These are phyloP conservation scores for Diaprepes abbreviatus DNA, from an alignment of 2,888 invertebrate species.

Conservation along the genomic window DNA sequence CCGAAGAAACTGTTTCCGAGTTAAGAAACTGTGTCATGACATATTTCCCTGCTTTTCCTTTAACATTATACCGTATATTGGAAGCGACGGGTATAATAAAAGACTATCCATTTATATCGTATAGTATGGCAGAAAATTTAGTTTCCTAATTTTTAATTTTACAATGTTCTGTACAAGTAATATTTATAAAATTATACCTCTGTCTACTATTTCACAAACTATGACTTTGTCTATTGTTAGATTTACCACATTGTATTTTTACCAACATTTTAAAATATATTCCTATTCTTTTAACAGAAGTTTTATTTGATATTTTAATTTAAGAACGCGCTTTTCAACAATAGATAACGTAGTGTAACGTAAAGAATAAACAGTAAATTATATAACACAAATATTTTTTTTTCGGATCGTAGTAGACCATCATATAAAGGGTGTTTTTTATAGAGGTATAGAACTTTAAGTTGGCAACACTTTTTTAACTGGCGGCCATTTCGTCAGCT, in stretches of 20 bases:
- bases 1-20: conserved; percentile 48
- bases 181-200: conserved; percentile 13
- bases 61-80: conserved; percentile 63
- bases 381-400: too few species aligned
- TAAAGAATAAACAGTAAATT: too few species aligned
- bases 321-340: too few species aligned
- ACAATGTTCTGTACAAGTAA: background rate
- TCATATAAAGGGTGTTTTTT: too few species aligned
- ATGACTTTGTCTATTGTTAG: background rate
- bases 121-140: conserved; percentile 51
- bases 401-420: too few species aligned
- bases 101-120: conserved; percentile 59
- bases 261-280: background rate
- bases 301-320: too few species aligned
- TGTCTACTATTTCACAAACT: background rate
- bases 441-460: too few species aligned
- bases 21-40: conserved; percentile 59
- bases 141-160: conserved; percentile 24
- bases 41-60: conserved; percentile 62
- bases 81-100: conserved; percentile 63
- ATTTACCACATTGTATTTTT: background rate
- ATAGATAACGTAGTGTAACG: too few species aligned
- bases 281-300: background rate
- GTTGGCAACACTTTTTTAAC: too few species aligned
- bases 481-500: too few species aligned